phyloP scores from a whole-genome alignment of 2,113 vertebrate genomes.

The Glaucomys volans region DNA sequence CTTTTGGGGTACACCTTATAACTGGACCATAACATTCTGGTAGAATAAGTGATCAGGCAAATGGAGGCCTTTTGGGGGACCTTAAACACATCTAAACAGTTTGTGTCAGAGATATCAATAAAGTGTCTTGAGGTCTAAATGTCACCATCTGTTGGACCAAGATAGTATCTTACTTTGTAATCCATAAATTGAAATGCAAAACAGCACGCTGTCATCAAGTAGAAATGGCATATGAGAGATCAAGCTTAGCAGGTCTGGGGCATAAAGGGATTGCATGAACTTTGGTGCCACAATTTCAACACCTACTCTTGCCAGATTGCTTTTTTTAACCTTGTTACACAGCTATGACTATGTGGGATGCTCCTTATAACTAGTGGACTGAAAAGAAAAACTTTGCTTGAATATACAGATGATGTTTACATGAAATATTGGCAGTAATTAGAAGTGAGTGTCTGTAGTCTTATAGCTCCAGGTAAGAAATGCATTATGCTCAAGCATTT shows the following conservation, averaged over 20 bases:
- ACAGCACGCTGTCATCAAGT: neutral
- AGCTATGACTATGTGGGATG: neutral
- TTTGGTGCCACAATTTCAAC: neutral
- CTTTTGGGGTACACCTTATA: no score
- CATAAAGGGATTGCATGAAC: neutral
- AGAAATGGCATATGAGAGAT: neutral
- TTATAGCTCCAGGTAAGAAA: neutral
- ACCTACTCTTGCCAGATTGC: neutral
- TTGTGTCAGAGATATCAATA: neutral
- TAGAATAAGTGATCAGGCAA: no score
- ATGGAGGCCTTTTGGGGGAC: no score
- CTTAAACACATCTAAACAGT: no score
- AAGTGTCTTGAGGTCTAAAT: neutral
- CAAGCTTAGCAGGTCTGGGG: neutral
- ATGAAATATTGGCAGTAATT: neutral
- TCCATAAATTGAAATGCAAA: neutral
- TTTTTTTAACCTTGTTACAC: neutral
- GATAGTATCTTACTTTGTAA: neutral
- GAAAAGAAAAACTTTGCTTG: neutral
- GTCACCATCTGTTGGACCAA: no score
- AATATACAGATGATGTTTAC: neutral
- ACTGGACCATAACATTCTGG: no score
- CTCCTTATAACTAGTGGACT: neutral
- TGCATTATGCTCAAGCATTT: neutral
- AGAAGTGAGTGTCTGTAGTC: neutral